These are phyloP conservation scores for Chelon auratus DNA, from an alignment of 2,797 vertebrate species.

Conservation along the genomic window DNA sequence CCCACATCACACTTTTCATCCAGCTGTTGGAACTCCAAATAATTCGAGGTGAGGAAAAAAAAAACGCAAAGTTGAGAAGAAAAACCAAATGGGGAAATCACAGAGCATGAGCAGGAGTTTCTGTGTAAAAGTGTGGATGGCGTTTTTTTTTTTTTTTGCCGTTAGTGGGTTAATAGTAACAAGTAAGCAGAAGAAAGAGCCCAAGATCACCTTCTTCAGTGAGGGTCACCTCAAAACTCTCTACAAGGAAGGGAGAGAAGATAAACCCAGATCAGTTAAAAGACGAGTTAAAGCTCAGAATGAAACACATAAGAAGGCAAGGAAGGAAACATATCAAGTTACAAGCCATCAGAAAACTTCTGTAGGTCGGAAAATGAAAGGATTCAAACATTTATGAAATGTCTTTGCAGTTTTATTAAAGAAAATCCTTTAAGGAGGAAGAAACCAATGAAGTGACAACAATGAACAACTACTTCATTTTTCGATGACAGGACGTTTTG, in stretches of 20 bases:
- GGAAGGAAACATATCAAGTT: constrained; percentile 53
- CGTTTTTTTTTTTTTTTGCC: constrained; percentile 85
- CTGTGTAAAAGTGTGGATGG: constrained; percentile 92
- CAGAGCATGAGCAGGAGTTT: constrained; percentile 90
- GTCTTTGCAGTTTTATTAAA: constrained; percentile 34
- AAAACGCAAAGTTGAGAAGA: constrained; percentile 62
- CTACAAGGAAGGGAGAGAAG: constrained; percentile 97
- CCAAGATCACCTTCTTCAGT: constrained; percentile 99
- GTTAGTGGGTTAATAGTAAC: constrained; percentile 97
- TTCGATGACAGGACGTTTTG: constrained; percentile 9
- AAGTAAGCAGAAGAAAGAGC: constrained; percentile 92
- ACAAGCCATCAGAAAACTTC: constrained; percentile 49
- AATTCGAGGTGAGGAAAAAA: constrained; percentile 74
- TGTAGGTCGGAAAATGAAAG: constrained; percentile 43
- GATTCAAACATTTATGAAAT: constrained; percentile 39
- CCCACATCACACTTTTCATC: constrained; percentile 91
- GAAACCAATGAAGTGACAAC: constrained; percentile 11
- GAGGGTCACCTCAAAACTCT: constrained; percentile 99
- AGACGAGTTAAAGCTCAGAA: constrained; percentile 84
- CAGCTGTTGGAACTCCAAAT: constrained; percentile 80
- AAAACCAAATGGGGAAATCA: constrained; percentile 79
- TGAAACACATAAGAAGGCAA: constrained; percentile 68
- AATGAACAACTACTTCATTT: background rate
- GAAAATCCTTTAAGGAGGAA: constrained; percentile 5
- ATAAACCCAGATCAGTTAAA: constrained; percentile 96